Evolutionary conservation across 1,140 invertebrate species (phyloP), one percentile per base, ranked within the genome.

Genomic region (Anastrepha obliqua): DNA sequence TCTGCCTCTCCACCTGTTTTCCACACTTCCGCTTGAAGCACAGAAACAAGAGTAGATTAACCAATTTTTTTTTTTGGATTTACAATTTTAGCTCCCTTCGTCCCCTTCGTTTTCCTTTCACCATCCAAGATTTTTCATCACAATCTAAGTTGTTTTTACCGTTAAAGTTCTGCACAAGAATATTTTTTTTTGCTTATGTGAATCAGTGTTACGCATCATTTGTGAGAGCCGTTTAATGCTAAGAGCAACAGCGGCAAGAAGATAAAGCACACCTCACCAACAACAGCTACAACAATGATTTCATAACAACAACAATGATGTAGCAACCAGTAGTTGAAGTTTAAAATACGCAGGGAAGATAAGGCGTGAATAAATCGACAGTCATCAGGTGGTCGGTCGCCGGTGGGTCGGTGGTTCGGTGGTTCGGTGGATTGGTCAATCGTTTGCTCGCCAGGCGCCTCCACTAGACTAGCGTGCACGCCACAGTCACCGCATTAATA

Each of bases 401-500:
- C 29, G 3, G 29, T 7, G 62, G 65, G 20, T 67, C 65, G 70
- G 5, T n/a, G n/a, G n/a, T n/a, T n/a, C 29, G 3, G 29, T 7
- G 62, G 65, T 11, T 67, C 65, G 70, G 5, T 9, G 4, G 29
- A 29, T 29, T 29, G 29, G 29, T 29, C 29, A 62, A 62, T 13
- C n/a, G 60, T 62, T 62, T 4, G 13, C 9, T 17, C 60, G n/a
- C 13, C 15, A 62, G 74, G 74, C 74, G 74, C 51, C 51, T n/a
- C 11, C 74, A n/a, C 74, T 13, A 55, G 74, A n/a, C 47, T 81
- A 20, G 74, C 74, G 74, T 81, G 74, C 74, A n/a, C 74, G 29
- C 29, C 29, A 55, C 47, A 51, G 74, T 47, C 44, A 55, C 74
- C 55, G 74, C 74, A 81, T 81, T 81, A 81, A 81, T 81, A 81